phyloP scores from a whole-genome alignment of 1,140 invertebrate species.

The Caenorhabditis tropicalis region DNA sequence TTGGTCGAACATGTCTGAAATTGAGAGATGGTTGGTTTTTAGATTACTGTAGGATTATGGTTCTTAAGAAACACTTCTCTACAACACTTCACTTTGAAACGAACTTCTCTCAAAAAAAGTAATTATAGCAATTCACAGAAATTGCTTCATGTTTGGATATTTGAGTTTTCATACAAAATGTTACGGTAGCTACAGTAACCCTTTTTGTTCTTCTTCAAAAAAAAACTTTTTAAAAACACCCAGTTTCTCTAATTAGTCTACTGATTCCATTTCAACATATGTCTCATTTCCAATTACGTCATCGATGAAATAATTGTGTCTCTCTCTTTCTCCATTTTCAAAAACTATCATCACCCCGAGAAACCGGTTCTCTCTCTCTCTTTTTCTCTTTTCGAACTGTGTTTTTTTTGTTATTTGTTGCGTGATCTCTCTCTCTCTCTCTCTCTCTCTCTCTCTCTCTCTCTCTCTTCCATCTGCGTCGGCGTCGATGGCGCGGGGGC shows the following conservation, averaged over 20 bases:
- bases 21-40: neutral
- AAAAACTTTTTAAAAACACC: too few species aligned
- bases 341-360: slow-evolving; percentile 29
- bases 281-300: neutral
- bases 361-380: slow-evolving; percentile 63
- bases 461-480: neutral
- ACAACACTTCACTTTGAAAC: too few species aligned
- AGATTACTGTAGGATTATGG: too few species aligned
- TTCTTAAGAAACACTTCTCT: too few species aligned
- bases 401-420: neutral
- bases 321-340: neutral
- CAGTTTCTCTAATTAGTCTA: too few species aligned
- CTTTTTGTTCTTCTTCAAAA: too few species aligned
- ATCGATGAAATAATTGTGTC: neutral
- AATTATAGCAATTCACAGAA: too few species aligned
- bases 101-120: neutral
- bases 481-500: too few species aligned
- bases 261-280: neutral
- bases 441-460: neutral
- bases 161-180: too few species aligned
- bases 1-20: slow-evolving; percentile 33
- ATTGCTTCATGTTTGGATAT: too few species aligned
- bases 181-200: too few species aligned
- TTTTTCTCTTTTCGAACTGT: slow-evolving; percentile 48
- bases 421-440: neutral